Conservation (phyloP, 2,113 vertebrate species). For the Sturnira hondurensis region DNA sequence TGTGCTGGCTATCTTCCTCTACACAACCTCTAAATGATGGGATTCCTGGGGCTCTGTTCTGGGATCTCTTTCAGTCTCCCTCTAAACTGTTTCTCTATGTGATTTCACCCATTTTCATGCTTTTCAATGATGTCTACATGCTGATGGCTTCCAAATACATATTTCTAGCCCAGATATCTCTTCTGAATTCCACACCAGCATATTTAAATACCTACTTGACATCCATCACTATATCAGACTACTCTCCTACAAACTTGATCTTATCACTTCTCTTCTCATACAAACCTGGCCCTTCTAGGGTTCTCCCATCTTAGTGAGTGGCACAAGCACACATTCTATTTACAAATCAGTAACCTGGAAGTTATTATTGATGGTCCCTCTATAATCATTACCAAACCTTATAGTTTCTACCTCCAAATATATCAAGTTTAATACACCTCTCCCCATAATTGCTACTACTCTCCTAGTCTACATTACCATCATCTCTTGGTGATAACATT, state of each 20-base stretch:
- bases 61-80: neutral
- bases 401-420: neutral
- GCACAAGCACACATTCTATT: neutral
- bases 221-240: neutral
- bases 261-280: neutral
- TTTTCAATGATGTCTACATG: slow-evolving; percentile 35
- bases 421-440: slow-evolving; percentile 1
- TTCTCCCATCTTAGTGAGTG: neutral
- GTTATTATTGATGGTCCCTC: neutral
- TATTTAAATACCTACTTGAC: slow-evolving; percentile 4
- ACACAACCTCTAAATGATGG: neutral
- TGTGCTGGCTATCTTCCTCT: neutral
- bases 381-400: neutral
- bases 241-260: neutral
- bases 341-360: neutral
- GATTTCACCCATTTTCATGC: neutral
- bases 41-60: neutral
- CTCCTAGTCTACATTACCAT: neutral
- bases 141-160: slow-evolving; percentile 12
- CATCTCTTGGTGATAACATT: neutral
- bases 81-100: slow-evolving; percentile 9
- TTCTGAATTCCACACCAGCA: neutral
- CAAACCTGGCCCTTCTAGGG: neutral
- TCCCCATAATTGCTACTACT: neutral
- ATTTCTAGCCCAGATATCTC: slow-evolving; percentile 19